Conservation (phyloP, 92 coral and sea anemone genomes). For the Phenganax subtilis region DNA sequence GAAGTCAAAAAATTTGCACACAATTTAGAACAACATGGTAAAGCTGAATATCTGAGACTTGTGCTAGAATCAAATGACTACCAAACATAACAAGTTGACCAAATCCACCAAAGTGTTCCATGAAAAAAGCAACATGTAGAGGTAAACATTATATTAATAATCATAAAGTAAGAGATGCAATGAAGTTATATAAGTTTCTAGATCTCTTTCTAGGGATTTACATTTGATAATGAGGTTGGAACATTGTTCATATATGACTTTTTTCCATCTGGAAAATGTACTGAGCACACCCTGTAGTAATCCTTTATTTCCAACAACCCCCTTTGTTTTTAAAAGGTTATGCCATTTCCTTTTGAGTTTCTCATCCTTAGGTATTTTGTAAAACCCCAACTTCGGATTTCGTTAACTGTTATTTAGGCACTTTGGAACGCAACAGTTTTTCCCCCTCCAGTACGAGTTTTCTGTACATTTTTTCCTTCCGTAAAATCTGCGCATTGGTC, state of each 20-base stretch:
- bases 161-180: background rate
- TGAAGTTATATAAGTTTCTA: background rate
- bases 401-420: background rate
- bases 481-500: background rate
- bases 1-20: conserved; percentile 3
- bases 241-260: conserved; percentile 17
- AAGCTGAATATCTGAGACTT: conserved; percentile 19
- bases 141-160: background rate
- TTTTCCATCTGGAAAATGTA: conserved; percentile 23
- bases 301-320: background rate
- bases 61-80: conserved; percentile 27
- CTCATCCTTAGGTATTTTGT: conserved; percentile 2
- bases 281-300: conserved; percentile 31
- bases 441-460: background rate
- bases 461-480: background rate
- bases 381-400: background rate
- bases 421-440: conserved; percentile 5
- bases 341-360: background rate
- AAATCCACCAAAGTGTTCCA: conserved; percentile 16
- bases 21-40: conserved; percentile 15
- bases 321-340: conserved; percentile 9
- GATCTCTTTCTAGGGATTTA: background rate
- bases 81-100: conserved; percentile 13
- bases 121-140: conserved; percentile 10
- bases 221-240: conserved; percentile 15